phyloP scores from a whole-genome alignment of 2,888 invertebrate genomes.

The Trilocha varians region DNA sequence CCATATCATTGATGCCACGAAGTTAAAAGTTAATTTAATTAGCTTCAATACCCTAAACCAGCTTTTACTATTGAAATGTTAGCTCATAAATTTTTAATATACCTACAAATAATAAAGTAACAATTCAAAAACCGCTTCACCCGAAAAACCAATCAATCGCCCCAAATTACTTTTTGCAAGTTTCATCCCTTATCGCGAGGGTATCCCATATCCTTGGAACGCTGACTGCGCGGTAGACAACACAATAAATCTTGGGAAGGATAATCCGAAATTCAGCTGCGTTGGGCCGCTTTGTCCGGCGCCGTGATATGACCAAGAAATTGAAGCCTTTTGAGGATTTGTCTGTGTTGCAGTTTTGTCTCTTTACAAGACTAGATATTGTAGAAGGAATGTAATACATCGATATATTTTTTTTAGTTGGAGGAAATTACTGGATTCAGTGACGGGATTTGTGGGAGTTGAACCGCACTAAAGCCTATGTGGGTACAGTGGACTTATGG shows the following conservation, averaged over 20 bases:
- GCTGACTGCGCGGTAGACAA: constrained; percentile 25
- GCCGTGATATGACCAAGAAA: constrained; percentile 16
- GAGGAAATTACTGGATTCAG: no score
- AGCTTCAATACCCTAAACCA: no score
- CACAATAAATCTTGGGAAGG: constrained; percentile 38
- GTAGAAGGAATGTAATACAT: no score
- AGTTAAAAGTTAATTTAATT: no score
- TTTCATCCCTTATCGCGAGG: constrained; percentile 15
- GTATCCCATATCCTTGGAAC: constrained; percentile 27
- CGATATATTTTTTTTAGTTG: no score
- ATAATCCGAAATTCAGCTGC: constrained; percentile 35
- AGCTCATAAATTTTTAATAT: no score
- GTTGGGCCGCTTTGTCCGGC: constrained; percentile 20
- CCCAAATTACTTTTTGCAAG: background rate
- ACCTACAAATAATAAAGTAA: no score
- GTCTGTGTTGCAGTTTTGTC: background rate
- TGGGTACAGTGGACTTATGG: no score
- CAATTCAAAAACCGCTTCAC: background rate
- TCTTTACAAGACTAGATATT: background rate
- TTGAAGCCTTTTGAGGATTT: background rate
- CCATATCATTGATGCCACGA: no score
- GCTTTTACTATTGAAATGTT: no score
- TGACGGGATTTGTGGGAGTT: no score
- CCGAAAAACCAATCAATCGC: background rate
- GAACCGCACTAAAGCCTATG: no score